phyloP scores from a whole-genome alignment of 2,113 vertebrate species.

The Notiomystis cincta region DNA sequence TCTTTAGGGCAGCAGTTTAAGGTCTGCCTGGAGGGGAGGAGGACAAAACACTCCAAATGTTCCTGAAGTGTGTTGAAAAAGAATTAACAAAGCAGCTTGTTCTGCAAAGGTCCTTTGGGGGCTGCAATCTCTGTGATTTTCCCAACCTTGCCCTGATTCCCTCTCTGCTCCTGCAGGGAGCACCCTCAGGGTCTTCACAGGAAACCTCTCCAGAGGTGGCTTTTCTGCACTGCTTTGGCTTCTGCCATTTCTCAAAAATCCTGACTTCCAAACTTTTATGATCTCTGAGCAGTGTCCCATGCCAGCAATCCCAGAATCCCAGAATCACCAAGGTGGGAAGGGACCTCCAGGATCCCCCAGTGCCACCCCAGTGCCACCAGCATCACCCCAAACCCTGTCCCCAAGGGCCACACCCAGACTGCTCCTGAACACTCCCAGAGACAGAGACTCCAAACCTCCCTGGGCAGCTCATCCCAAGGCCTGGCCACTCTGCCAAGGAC shows the following conservation, averaged over 20 bases:
- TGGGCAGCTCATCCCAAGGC: neutral
- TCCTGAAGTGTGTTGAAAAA: neutral
- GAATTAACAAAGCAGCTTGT: neutral
- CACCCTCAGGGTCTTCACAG: neutral
- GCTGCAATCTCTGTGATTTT: neutral
- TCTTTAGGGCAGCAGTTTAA: neutral
- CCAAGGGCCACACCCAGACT: neutral
- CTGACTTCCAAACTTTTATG: neutral
- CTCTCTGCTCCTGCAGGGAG: neutral
- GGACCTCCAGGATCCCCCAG: accelerated
- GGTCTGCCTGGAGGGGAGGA: neutral
- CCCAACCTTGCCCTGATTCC: conserved; percentile 43
- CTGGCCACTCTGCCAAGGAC: accelerated
- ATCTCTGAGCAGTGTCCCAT: neutral
- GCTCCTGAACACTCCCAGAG: neutral
- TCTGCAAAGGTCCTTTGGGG: conserved; percentile 41
- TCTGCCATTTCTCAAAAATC: neutral
- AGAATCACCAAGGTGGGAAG: accelerated
- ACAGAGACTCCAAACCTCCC: neutral
- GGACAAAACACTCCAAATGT: neutral
- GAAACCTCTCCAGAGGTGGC: neutral
- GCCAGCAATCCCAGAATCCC: neutral
- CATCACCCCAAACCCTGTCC: neutral
- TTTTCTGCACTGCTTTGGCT: neutral
- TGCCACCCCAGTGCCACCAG: neutral